phyloP scores from a whole-genome alignment of 2,888 invertebrate genomes.

The Scaptomyza polygonia region DNA sequence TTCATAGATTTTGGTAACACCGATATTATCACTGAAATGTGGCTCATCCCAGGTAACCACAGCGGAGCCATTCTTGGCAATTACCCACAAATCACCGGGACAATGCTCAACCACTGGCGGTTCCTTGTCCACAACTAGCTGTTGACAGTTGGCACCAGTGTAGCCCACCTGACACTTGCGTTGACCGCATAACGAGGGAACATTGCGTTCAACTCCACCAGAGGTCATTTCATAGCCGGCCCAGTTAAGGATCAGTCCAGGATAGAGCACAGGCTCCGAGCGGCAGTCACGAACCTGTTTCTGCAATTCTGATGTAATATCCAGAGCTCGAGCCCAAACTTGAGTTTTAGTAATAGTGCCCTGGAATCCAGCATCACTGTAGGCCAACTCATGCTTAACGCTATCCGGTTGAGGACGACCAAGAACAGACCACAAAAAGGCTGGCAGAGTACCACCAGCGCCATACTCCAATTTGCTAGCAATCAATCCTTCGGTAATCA shows the following conservation, averaged over 20 bases:
- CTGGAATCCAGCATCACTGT: conserved; percentile 96
- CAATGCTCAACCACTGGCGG: conserved; percentile 95
- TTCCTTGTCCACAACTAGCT: conserved; percentile 92
- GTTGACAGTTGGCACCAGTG: conserved; percentile 93
- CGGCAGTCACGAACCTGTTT: conserved; percentile 97
- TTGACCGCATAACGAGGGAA: conserved; percentile 96
- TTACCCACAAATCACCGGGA: conserved; percentile 97
- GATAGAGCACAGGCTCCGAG: conserved; percentile 95
- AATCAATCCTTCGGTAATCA: conserved; percentile 97
- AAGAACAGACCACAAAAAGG: conserved; percentile 95
- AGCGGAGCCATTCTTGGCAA: conserved; percentile 95
- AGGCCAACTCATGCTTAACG: conserved; percentile 85
- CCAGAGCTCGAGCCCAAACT: conserved; percentile 96
- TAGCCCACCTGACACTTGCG: conserved; percentile 95
- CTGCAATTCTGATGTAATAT: conserved; percentile 95
- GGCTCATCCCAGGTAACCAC: conserved; percentile 97
- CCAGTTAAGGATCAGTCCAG: conserved; percentile 94
- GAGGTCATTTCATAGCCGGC: conserved; percentile 95
- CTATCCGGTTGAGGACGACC: conserved; percentile 94
- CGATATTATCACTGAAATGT: conserved; percentile 94
- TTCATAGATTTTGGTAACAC: conserved; percentile 91
- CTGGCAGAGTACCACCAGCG: conserved; percentile 92
- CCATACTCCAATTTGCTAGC: conserved; percentile 96
- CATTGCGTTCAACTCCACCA: conserved; percentile 95
- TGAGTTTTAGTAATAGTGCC: conserved; percentile 97